phyloP scores from a whole-genome alignment of 2,888 invertebrate genomes.

The Sarcophaga caerulescens region DNA sequence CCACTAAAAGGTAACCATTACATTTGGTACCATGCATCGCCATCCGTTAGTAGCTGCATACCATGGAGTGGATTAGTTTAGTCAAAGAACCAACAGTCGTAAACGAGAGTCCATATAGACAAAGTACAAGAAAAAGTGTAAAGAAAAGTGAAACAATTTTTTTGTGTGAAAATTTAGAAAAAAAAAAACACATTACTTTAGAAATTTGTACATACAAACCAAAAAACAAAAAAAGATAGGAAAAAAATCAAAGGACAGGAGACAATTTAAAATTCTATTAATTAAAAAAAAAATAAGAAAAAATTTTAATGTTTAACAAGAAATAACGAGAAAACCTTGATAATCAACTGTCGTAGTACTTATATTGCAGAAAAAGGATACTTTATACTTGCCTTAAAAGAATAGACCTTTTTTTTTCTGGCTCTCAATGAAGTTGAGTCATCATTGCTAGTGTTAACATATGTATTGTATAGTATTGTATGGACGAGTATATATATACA shows the following conservation, averaged over 20 bases:
- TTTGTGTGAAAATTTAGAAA: background rate
- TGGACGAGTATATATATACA: background rate
- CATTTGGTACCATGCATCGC: slow-evolving; percentile 3
- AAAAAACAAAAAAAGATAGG: background rate
- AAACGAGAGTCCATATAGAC: slow-evolving; percentile 51
- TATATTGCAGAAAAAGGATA: slow-evolving; percentile 45
- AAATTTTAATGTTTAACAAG: background rate
- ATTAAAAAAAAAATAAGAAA: background rate
- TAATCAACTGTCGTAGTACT: slow-evolving; percentile 29
- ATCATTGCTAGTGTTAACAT: slow-evolving; percentile 61
- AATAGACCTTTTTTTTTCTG: slow-evolving; percentile 29
- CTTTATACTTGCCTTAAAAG: slow-evolving; percentile 34
- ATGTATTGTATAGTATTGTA: background rate
- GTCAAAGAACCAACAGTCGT: slow-evolving; percentile 51
- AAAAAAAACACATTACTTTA: slow-evolving; percentile 22
- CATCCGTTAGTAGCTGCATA: background rate
- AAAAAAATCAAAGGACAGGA: background rate
- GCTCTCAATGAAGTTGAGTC: slow-evolving; percentile 61
- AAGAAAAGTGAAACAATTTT: slow-evolving; percentile 27
- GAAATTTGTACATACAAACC: slow-evolving; percentile 43
- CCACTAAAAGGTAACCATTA: background rate
- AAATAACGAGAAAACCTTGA: slow-evolving; percentile 58
- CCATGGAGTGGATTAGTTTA: slow-evolving; percentile 46
- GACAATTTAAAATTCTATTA: background rate
- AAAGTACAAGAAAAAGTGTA: slow-evolving; percentile 14